Base-by-base conservation (phyloP, 2,113 vertebrate genomes). In the Columba livia region DNA sequence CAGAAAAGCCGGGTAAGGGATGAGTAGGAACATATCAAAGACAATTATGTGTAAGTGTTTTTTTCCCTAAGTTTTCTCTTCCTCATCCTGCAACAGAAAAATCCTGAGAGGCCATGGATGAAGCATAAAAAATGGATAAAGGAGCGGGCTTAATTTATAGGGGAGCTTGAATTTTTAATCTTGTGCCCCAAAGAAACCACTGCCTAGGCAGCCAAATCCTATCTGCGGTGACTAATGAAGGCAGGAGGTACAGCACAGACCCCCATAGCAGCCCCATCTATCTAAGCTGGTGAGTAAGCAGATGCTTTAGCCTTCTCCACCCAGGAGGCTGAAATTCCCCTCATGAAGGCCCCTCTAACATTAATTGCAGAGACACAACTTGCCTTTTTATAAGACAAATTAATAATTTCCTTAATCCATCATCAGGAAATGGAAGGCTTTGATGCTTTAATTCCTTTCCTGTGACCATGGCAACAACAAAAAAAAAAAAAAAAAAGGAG, bases 391-490 rank as follows among this genome's bases (percentile, higher is more conserved):
- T 71, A 96, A 96, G 65, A 95, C 85, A 97, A 97, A 97, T 89
- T 93, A 96, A 96, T 97, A 91, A 88, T 97, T 96, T 95, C 91
- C 80, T 93, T 97, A 96, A 92, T 95, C 90, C 89, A 92, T 85
- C 96, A 97, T 95, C 20, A 24, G 90, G 72, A 96, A 95, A 79
- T 84, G 73, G 92, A 77, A 97, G 73, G 94, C 94, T 94, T 97
- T 96, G 90, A 91, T 97, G 94, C 81, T 96, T 97, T 97, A 97
- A 96, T 96, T 92, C 95, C 89, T 94, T 91, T 89, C 85, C 74
- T 93, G 96, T 97, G 96, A 96, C 96, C 93, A 97, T 96, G 94
- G 96, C 92, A 97, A 97, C 96, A 94, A 97, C 48, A 92, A 96
- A 96, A 91, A 71, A 72, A 44, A 40, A 40, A 40, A 40, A 40